Base-by-base conservation (phyloP, 2,113 vertebrate genomes). In the Spheniscus mendiculus region DNA sequence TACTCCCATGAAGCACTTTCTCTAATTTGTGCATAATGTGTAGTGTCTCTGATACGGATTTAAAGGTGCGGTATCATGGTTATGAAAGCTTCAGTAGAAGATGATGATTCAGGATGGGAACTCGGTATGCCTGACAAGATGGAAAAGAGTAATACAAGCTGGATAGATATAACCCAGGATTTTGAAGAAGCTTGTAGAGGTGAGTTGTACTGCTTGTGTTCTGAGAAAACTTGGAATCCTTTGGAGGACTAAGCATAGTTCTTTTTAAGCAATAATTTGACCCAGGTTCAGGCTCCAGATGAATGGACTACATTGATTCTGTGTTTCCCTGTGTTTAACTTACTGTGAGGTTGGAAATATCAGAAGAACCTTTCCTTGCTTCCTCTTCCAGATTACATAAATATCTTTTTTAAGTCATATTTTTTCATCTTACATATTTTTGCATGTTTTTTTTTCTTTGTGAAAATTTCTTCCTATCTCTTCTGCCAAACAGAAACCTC, bases 161-260 rank as follows among this genome's bases (percentile, higher is more conserved):
- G 99, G 99, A 98, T 99, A 97, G 99, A 99, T 96, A 99, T 99
- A 94, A 99, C 99, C 15, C 98, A 98, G 71, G 99, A 99, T 82
- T 99, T 99, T 96, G 99, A 99, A 98, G 98, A 99, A 52, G 98
- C 99, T 47, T 99, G 99, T 98, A 99, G 98, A 99, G 99, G 99
- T 99, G 93, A 98, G 98, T 92, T 92, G 23, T 44, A 23, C 15
- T 80, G 47, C 58, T 89, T 87, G 17, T 32, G 15, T 56, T 89
- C 14, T 84, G 71, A 85, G 49, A 74, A 82, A 56, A 47, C 44
- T 52, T 56, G 18, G n/a, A 19, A 79, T 74, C 44, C 7, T 82
- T 45, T n/a, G 53, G 23, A 88, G 38, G 20, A 38, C 25, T 73
- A 42, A 73, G 32, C 6, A 3, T 18, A 30, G 12, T 22, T 83